Conservation (phyloP, 2,888 invertebrate genomes). For the Hirtodrosophila trivittata region DNA sequence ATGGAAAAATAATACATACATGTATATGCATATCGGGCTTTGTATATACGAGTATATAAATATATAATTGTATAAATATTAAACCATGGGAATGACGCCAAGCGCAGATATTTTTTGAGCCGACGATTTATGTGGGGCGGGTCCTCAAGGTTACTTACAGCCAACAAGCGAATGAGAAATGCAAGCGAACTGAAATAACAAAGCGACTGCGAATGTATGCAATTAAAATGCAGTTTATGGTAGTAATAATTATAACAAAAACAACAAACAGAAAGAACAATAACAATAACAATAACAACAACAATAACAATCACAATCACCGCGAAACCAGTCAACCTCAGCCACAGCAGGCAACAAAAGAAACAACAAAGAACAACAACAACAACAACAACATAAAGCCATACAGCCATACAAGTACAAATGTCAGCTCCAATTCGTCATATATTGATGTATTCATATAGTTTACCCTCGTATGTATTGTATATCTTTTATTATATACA, state of each 20-base stretch:
- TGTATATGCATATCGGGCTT: background rate
- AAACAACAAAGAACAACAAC: conserved; percentile 15
- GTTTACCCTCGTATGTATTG: too few species aligned
- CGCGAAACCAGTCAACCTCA: conserved; percentile 45
- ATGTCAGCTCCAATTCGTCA: conserved; percentile 60
- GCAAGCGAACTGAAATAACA: conserved; percentile 44
- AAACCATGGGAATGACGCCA: conserved; percentile 16
- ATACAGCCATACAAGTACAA: conserved; percentile 33
- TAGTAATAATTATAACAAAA: conserved; percentile 34
- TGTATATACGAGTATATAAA: conserved; percentile 5
- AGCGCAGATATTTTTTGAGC: conserved; percentile 32
- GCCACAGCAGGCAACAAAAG: conserved; percentile 14
- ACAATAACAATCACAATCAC: conserved; percentile 20
- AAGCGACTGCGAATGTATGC: conserved; percentile 46
- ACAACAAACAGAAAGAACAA: conserved; percentile 24
- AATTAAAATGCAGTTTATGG: conserved; percentile 73
- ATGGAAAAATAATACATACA: conserved; percentile 19
- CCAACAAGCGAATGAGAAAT: conserved; percentile 17
- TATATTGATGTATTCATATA: conserved; percentile 15
- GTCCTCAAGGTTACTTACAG: conserved; percentile 53
- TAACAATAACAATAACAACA: conserved; percentile 12
- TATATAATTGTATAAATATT: conserved; percentile 5
- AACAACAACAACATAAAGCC: conserved; percentile 1
- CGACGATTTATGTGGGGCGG: conserved; percentile 48
- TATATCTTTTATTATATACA: background rate